These are phyloP conservation scores for Halocaridina rubra DNA, from an alignment of 2,888 invertebrate genomes.

Conservation along the genomic window DNA sequence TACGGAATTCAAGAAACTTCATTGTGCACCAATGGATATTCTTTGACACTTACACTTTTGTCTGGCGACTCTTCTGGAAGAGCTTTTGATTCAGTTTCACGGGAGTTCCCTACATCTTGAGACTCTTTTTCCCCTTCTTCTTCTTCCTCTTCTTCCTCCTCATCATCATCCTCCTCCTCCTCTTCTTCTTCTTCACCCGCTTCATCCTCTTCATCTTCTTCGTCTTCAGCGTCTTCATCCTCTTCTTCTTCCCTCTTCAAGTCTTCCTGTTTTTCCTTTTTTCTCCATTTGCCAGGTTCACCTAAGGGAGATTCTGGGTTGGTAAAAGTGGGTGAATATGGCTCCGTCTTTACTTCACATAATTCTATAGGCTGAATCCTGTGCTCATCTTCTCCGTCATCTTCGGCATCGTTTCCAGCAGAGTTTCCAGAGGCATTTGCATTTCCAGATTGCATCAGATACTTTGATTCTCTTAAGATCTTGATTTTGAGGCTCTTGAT, in stretches of 20 bases:
- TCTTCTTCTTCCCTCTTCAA: background rate
- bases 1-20: background rate
- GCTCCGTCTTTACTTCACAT: slow-evolving; percentile 58
- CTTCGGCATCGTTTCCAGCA: slow-evolving; percentile 11
- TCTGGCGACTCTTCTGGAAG: slow-evolving; percentile 46
- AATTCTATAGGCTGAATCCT: slow-evolving; percentile 46
- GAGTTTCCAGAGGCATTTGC: background rate
- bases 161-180: background rate
- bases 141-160: background rate
- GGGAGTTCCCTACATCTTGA: background rate
- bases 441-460: slow-evolving; percentile 49
- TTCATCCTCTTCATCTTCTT: background rate
- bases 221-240: background rate
- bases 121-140: background rate
- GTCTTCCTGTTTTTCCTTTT: background rate
- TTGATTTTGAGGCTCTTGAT: slow-evolving; percentile 63
- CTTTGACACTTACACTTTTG: slow-evolving; percentile 35
- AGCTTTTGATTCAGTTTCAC: slow-evolving; percentile 49
- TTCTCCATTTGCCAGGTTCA: slow-evolving; percentile 37
- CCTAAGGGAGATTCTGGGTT: slow-evolving; percentile 33
- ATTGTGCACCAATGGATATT: slow-evolving; percentile 27
- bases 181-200: background rate
- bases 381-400: slow-evolving; percentile 20
- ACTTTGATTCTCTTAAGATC: slow-evolving; percentile 61
- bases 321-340: slow-evolving; percentile 34